These are phyloP conservation scores for Heliornis fulica DNA, from an alignment of 2,113 vertebrate species.

Conservation along the genomic window DNA sequence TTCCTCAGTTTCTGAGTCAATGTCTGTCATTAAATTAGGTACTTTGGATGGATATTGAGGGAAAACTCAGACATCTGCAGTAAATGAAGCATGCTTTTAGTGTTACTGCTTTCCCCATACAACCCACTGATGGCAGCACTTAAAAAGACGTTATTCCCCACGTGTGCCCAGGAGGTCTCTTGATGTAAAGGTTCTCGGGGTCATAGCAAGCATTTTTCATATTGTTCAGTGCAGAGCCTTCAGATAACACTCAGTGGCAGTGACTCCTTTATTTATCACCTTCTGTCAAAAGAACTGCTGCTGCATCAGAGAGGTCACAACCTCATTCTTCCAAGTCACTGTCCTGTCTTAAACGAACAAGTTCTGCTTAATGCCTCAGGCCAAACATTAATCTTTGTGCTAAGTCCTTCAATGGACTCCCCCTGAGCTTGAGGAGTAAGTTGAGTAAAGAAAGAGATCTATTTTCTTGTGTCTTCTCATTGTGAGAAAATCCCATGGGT, in stretches of 20 bases:
- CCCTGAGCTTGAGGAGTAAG: conserved; percentile 40
- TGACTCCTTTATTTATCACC: conserved; percentile 76
- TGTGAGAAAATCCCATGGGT: not conserved
- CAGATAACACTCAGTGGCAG: conserved; percentile 42
- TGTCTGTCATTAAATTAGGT: not conserved
- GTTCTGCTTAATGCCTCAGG: conserved; percentile 57
- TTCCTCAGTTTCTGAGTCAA: not conserved
- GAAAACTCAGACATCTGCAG: not conserved
- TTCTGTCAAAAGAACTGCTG: conserved; percentile 72
- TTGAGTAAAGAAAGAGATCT: conserved; percentile 34
- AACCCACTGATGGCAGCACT: not conserved
- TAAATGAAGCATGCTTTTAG: not conserved
- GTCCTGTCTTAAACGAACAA: conserved; percentile 74
- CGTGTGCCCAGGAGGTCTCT: not conserved
- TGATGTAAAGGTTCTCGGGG: not conserved
- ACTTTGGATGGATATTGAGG: not conserved
- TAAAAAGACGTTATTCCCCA: not conserved
- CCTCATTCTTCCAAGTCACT: conserved; percentile 73
- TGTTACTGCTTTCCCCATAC: not conserved
- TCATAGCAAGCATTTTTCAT: conserved; percentile 30
- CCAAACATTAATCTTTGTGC: conserved; percentile 74
- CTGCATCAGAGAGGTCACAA: conserved; percentile 69
- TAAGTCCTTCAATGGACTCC: conserved; percentile 58
- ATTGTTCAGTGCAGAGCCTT: not conserved
- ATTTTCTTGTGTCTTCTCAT: conserved; percentile 7